phyloP scores from a whole-genome alignment of 1,140 invertebrate genomes.

The Dreissena polymorpha region DNA sequence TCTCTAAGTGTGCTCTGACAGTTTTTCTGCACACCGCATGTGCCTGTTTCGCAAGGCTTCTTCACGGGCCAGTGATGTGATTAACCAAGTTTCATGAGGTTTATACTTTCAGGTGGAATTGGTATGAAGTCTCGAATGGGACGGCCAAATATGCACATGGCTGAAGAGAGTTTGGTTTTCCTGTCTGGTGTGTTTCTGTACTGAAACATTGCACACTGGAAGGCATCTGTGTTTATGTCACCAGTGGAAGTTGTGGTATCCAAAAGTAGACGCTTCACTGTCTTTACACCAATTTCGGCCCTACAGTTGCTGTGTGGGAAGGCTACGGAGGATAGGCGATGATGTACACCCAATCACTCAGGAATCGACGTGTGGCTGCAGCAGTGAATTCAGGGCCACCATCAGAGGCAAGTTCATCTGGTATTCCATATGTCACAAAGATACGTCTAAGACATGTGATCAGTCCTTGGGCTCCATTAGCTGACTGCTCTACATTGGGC shows the following conservation, averaged over 20 bases:
- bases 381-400: slow-evolving; percentile 58
- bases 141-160: slow-evolving; percentile 42
- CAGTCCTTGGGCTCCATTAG: slow-evolving; percentile 48
- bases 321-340: slow-evolving; percentile 58
- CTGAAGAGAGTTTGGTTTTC: slow-evolving; percentile 50
- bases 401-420: slow-evolving; percentile 54
- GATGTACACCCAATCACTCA: slow-evolving; percentile 53
- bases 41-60: slow-evolving; percentile 57
- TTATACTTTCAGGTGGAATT: slow-evolving; percentile 52
- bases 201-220: slow-evolving; percentile 57
- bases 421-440: slow-evolving; percentile 54
- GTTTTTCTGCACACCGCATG: slow-evolving; percentile 42
- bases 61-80: slow-evolving; percentile 32
- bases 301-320: slow-evolving; percentile 57
- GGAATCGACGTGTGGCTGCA: slow-evolving; percentile 33
- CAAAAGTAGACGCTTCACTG: slow-evolving; percentile 55
- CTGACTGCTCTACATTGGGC: slow-evolving; percentile 38
- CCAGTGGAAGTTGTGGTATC: slow-evolving; percentile 38
- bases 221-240: slow-evolving; percentile 45
- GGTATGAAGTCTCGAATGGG: slow-evolving; percentile 44
- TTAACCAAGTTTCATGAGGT: slow-evolving; percentile 50
- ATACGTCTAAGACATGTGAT: slow-evolving; percentile 38
- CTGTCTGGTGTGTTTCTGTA: slow-evolving; percentile 57
- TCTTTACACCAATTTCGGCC: slow-evolving; percentile 59
- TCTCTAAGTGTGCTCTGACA: slow-evolving; percentile 57